A percentile compares a stretch with the other conserved stretches of the same genome.
Conservation (phyloP, 2,888 invertebrate genomes). For the Leptinotarsa peninsularis region DNA sequence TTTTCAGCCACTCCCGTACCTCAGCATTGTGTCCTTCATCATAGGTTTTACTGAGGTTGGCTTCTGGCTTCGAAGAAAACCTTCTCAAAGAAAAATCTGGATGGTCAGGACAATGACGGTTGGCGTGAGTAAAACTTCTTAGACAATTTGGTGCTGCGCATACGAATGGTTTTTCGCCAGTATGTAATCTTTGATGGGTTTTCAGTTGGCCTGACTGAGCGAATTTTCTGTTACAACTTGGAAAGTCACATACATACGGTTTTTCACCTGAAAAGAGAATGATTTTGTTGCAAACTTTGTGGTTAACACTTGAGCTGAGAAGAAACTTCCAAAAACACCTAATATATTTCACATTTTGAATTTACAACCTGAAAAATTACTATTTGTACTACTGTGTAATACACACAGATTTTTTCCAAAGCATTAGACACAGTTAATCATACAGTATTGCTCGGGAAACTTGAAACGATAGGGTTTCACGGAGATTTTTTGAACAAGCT, state of each 20-base stretch:
- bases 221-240: conserved; percentile 77
- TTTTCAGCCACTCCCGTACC: conserved; percentile 66
- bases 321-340: too few relatives aligned
- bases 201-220: conserved; percentile 83
- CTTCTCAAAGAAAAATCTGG: conserved; percentile 71
- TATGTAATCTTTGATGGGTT: conserved; percentile 81
- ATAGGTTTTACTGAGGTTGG: conserved; percentile 63
- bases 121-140: conserved; percentile 81
- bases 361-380: too few relatives aligned
- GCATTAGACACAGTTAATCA: too few relatives aligned
- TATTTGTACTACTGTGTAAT: too few relatives aligned
- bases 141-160: conserved; percentile 75
- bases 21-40: conserved; percentile 65
- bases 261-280: conserved; percentile 72
- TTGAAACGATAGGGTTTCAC: too few relatives aligned
- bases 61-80: conserved; percentile 54
- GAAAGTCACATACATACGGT: conserved; percentile 80
- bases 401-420: too few relatives aligned
- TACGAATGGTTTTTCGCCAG: conserved; percentile 81
- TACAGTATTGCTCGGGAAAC: too few relatives aligned
- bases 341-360: too few relatives aligned
- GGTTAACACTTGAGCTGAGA: neutral
- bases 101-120: conserved; percentile 80
- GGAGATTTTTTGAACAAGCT: too few relatives aligned
- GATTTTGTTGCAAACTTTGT: neutral